These are phyloP conservation scores for Lycia hirtaria DNA, from an alignment of 2,888 invertebrate species.

Conservation along the genomic window DNA sequence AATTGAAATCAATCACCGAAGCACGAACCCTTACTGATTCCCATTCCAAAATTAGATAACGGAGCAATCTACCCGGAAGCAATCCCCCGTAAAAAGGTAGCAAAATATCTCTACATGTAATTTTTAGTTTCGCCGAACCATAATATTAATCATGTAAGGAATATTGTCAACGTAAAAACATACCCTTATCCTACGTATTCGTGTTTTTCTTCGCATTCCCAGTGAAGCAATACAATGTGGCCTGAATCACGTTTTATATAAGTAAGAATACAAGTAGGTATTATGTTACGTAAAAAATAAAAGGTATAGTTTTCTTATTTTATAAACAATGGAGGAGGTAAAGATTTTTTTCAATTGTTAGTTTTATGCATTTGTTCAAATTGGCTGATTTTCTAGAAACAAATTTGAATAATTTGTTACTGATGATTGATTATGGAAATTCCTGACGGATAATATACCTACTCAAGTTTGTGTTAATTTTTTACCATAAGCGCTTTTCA, in stretches of 20 bases:
- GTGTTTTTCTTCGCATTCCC: not conserved
- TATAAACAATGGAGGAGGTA: too few species aligned
- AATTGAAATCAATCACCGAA: slow-evolving; percentile 12
- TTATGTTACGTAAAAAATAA: too few species aligned
- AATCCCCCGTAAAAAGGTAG: slow-evolving; percentile 21
- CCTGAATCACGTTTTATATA: not conserved
- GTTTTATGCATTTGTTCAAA: too few species aligned
- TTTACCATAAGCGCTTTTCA: too few species aligned
- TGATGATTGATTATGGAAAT: too few species aligned
- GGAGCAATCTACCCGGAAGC: slow-evolving; percentile 13
- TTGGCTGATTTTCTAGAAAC: too few species aligned
- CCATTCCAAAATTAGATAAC: slow-evolving; percentile 12
- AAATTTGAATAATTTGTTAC: too few species aligned
- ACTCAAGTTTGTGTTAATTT: too few species aligned
- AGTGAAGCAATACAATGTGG: not conserved
- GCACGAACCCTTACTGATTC: not conserved
- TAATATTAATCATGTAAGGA: slow-evolving; percentile 24
- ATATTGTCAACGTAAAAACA: slow-evolving; percentile 14
- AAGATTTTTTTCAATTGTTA: too few species aligned
- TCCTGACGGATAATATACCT: too few species aligned
- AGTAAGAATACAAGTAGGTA: too few species aligned
- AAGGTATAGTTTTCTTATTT: too few species aligned
- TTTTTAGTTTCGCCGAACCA: slow-evolving; percentile 21
- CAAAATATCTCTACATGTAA: slow-evolving; percentile 5
- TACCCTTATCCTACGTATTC: not conserved